Base-by-base conservation (phyloP, 2,113 vertebrate genomes). In the Microtus oregoni region DNA sequence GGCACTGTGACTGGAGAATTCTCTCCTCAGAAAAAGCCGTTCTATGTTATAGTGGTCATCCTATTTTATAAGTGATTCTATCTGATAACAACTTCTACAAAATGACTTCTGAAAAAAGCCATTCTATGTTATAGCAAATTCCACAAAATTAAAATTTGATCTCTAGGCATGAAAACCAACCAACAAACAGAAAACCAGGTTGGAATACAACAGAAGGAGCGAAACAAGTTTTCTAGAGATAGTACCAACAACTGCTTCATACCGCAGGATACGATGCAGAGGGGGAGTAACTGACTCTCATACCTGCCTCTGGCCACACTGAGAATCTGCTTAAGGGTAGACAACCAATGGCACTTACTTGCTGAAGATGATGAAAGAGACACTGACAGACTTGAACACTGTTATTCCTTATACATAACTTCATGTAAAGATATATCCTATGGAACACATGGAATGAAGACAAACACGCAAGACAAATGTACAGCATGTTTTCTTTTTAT, bases 401-500 rank as follows among this genome's bases (percentile, higher is more conserved):
- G 73, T n/a, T 41, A 52, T 68, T 89, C 19, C n/a, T 90, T 90
- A 78, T n/a, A 77, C 90, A 91, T 91, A 88, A 90, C 44, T 5
- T 95, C 68, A 30, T 76, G 47, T 73, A 38, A 86, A 94, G 92
- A 55, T 72, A 52, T 6, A 0, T 14, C 72, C 22, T 90, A 91
- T 76, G 85, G 78, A 32, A 96, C 30, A 83, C 93, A 73, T 90
- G 97, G 89, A 97, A 96, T 97, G 96, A 97, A 97, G 93, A 97
- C 94, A 97, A 97, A 97, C 63, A 97, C 96, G 78, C 95, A 95
- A 95, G 97, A 35, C 96, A 97, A 94, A 97, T 97, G 94, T 32
- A n/a, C 86, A 94, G 89, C 10, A 86, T 76, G 30, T 5, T 70
- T 97, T 96, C 70, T 75, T 47, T 97, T 96, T 97, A 94, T 95